Conservation (phyloP, 2,113 vertebrate genomes). For the Cepphus grylle region DNA sequence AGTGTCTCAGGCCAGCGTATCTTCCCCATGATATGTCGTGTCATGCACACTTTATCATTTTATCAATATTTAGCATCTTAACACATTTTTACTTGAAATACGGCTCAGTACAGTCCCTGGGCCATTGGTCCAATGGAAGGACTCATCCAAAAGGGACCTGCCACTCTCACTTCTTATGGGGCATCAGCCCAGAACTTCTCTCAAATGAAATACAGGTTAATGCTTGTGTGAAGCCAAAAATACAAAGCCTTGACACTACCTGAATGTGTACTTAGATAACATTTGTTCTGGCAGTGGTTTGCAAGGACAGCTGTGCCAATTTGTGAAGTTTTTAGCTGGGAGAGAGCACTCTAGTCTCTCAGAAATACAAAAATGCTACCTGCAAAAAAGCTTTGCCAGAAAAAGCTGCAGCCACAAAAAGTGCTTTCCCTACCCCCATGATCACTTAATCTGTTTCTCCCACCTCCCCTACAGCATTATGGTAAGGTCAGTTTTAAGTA, state of each 20-base stretch:
- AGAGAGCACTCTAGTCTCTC: neutral
- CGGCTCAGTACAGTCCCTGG: neutral
- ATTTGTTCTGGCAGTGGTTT: neutral
- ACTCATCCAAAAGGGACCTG: neutral
- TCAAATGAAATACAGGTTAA: neutral
- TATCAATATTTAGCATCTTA: neutral
- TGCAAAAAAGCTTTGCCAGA: neutral
- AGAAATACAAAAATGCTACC: neutral
- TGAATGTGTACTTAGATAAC: neutral
- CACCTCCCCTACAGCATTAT: neutral
- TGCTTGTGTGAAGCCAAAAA: neutral
- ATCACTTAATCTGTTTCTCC: neutral
- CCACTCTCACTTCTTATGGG: neutral
- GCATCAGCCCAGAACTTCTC: neutral
- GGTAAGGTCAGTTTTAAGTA: neutral
- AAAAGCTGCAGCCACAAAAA: neutral
- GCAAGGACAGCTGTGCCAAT: neutral
- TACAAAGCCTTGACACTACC: neutral
- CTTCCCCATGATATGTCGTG: rapidly evolving
- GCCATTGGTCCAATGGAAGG: neutral
- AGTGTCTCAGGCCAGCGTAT: neutral
- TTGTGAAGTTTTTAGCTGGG: neutral
- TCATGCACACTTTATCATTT: neutral
- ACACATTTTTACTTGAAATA: neutral
- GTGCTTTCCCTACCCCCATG: neutral